A percentile compares a stretch with the other conserved stretches of the same genome.
Evolutionary conservation across 2,113 vertebrate genomes (phyloP).

Genomic region (Capreolus pygargus): DNA sequence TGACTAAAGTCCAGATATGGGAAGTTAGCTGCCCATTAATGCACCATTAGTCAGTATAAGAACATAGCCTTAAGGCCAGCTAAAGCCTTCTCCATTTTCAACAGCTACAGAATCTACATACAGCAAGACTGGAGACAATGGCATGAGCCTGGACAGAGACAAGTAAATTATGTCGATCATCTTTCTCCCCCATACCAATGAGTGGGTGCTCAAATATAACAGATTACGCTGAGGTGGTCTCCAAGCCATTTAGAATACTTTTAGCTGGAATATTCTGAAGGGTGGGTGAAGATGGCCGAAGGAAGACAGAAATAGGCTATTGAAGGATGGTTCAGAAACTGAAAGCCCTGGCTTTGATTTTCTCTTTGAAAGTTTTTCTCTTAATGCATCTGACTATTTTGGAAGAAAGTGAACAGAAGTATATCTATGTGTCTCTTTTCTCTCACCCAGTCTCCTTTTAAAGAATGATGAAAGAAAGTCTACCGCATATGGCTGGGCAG

Average conservation of each 20-base stretch:
- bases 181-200: not conserved
- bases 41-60: not conserved
- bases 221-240: not conserved
- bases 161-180: not conserved
- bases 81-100: not conserved
- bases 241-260: not conserved
- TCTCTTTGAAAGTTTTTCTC: not conserved
- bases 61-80: not conserved
- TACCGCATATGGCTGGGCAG: too few species aligned
- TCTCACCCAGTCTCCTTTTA: not conserved
- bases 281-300: not conserved
- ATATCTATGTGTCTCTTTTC: not conserved
- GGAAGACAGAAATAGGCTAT: not conserved
- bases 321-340: not conserved
- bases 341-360: not conserved
- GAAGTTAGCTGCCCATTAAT: not conserved
- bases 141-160: not conserved
- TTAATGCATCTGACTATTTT: not conserved
- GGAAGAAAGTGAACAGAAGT: not conserved
- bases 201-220: not conserved
- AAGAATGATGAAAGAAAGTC: not conserved
- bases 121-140: not conserved
- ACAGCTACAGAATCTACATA: not conserved
- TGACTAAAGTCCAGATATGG: not conserved
- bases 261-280: too few species aligned